These are phyloP conservation scores for Rotaria sp. DNA, from an alignment of 2,888 invertebrate genomes.

Conservation along the genomic window DNA sequence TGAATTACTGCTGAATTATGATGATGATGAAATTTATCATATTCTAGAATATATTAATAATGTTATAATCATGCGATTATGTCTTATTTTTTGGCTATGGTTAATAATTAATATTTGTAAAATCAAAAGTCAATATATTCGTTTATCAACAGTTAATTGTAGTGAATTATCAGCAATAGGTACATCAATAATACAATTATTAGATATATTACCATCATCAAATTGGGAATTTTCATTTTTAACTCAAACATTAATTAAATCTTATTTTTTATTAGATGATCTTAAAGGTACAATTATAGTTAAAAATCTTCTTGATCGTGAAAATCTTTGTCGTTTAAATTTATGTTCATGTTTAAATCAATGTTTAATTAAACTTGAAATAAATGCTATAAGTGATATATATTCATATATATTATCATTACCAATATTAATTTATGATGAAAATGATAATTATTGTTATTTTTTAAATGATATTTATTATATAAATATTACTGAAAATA, in stretches of 20 bases:
- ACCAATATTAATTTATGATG: neutral
- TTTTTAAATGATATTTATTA: neutral
- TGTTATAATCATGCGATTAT: neutral
- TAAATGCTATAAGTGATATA: neutral
- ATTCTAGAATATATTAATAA: too few species aligned
- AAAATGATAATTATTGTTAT: neutral
- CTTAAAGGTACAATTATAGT: conserved; percentile 31
- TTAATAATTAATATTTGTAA: neutral
- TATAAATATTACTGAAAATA: neutral
- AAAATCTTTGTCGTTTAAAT: conserved; percentile 27
- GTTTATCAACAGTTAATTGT: neutral
- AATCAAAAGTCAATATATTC: neutral
- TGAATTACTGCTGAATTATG: too few species aligned
- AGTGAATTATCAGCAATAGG: neutral
- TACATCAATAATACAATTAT: neutral
- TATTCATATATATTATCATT: neutral
- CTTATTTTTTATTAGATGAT: neutral
- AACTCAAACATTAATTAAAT: neutral
- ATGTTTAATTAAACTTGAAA: conserved; percentile 2
- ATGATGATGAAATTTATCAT: too few species aligned
- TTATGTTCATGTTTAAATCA: neutral
- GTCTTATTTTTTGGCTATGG: neutral
- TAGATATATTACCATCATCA: neutral
- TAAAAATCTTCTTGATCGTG: conserved; percentile 42
- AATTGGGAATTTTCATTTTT: neutral